A percentile compares a stretch with the other conserved stretches of the same genome.
Conservation (phyloP, 1,140 invertebrate genomes). For the Zaprionus tsacasi region DNA sequence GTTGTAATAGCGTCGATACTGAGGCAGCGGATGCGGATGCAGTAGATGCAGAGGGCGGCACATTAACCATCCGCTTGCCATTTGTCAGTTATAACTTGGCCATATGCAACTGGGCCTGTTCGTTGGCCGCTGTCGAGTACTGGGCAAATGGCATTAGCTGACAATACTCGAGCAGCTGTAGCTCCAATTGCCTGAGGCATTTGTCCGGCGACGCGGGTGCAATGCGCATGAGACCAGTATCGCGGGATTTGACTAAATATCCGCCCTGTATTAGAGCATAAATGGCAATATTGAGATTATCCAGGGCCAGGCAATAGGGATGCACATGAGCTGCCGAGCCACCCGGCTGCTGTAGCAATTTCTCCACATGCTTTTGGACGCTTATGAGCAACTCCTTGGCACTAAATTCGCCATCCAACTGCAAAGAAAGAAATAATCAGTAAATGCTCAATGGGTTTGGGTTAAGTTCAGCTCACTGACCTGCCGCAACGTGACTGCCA, state of each 20-base stretch:
- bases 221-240: slow-evolving; percentile 63
- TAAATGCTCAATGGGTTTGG: background rate
- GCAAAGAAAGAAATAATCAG: slow-evolving; percentile 16
- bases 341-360: slow-evolving; percentile 68
- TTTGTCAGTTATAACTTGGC: slow-evolving; percentile 83
- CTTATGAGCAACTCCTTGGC: slow-evolving; percentile 84
- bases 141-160: slow-evolving; percentile 78
- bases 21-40: slow-evolving; percentile 11
- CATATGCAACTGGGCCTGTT: slow-evolving; percentile 71
- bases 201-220: slow-evolving; percentile 38
- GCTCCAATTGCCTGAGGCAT: slow-evolving; percentile 62
- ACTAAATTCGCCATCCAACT: slow-evolving; percentile 79
- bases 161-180: slow-evolving; percentile 68
- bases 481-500: slow-evolving; percentile 69
- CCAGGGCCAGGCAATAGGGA: slow-evolving; percentile 87
- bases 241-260: slow-evolving; percentile 58
- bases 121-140: slow-evolving; percentile 70
- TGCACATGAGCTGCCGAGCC: slow-evolving; percentile 83
- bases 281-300: slow-evolving; percentile 84
- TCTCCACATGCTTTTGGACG: slow-evolving; percentile 85
- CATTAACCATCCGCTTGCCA: slow-evolving; percentile 54
- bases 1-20: slow-evolving; percentile 20
- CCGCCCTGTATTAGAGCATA: slow-evolving; percentile 69
- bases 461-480: slow-evolving; percentile 34
- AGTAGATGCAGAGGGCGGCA: slow-evolving; percentile 6